phyloP scores from a whole-genome alignment of 2,113 vertebrate genomes.

The Pithys albifrons region DNA sequence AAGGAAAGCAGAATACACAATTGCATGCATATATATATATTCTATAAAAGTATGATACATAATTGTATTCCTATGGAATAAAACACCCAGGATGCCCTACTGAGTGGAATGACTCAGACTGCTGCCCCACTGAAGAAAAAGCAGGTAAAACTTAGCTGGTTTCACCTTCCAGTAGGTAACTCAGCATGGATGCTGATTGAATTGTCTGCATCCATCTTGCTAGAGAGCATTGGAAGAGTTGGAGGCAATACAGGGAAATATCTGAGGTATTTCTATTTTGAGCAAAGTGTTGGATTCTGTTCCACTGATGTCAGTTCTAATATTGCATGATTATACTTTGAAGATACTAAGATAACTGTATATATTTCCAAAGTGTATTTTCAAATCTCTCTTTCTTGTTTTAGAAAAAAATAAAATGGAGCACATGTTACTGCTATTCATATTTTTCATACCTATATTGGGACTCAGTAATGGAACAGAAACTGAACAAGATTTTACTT shows the following conservation, averaged over 20 bases:
- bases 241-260: neutral
- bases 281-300: neutral
- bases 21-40: too few species aligned
- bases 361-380: neutral
- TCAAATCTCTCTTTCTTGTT: slow-evolving; percentile 48
- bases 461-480: slow-evolving; percentile 62
- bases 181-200: neutral
- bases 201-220: neutral
- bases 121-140: neutral
- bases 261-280: neutral
- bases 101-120: neutral
- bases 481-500: slow-evolving; percentile 82
- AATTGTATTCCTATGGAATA: neutral
- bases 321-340: neutral
- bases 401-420: slow-evolving; percentile 84
- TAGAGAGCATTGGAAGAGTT: neutral
- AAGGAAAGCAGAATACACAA: neutral
- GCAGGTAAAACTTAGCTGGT: neutral
- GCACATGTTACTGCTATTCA: slow-evolving; percentile 74
- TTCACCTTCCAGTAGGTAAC: neutral
- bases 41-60: accelerated
- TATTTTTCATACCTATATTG: slow-evolving; percentile 76
- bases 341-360: neutral
- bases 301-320: neutral
- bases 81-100: neutral